These are phyloP conservation scores for Myioborus melanocephalus DNA, from an alignment of 2,797 vertebrate species.

Conservation along the genomic window DNA sequence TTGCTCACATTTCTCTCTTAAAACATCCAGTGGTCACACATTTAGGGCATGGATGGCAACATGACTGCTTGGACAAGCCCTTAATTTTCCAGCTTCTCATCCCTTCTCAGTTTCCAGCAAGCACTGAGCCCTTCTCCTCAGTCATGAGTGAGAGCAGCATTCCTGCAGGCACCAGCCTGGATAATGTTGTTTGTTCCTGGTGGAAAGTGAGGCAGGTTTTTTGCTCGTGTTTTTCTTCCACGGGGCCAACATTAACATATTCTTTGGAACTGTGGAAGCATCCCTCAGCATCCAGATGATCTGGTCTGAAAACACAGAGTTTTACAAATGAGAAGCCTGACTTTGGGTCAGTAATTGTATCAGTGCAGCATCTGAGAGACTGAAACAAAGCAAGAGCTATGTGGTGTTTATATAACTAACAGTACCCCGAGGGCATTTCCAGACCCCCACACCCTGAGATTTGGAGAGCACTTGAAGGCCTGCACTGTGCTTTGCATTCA, in stretches of 20 bases:
- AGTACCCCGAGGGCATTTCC: constrained; percentile 16
- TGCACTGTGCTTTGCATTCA: constrained; percentile 41
- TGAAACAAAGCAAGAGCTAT: constrained; percentile 8
- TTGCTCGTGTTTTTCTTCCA: neutral
- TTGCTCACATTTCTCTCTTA: neutral
- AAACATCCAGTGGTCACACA: neutral
- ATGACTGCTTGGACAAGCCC: neutral
- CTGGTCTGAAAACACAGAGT: neutral
- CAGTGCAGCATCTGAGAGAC: neutral
- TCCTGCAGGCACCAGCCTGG: constrained; percentile 10
- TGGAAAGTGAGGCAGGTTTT: neutral
- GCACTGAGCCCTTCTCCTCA: neutral
- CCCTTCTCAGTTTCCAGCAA: neutral
- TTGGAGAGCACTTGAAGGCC: constrained; percentile 33
- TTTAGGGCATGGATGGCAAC: neutral
- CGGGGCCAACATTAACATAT: neutral
- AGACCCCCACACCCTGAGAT: neutral
- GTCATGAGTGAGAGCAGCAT: neutral
- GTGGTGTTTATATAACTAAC: constrained; percentile 25
- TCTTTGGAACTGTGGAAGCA: neutral
- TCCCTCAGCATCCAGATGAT: constrained; percentile 11
- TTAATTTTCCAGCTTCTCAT: neutral
- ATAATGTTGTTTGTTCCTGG: neutral
- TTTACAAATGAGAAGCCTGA: neutral
- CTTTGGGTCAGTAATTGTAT: constrained; percentile 21